Base-by-base conservation (phyloP, 2,113 vertebrate species). In the Pachypanchax playfairii region DNA sequence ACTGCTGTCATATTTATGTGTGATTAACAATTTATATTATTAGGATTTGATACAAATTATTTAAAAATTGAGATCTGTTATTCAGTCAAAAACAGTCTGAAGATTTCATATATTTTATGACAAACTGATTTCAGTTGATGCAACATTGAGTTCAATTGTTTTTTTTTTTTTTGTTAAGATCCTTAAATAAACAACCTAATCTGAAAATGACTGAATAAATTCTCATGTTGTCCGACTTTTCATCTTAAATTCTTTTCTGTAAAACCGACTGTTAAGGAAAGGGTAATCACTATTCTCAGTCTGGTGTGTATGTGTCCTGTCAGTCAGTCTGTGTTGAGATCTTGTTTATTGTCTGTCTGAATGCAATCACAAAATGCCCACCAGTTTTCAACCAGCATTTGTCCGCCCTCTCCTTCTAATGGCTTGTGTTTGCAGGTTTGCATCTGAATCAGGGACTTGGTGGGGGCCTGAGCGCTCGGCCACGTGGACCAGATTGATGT, bases 401-500 rank as follows among this genome's bases (percentile, higher is more conserved):
- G 66, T 67, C 73, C 72, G 28, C 70, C 65, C 75, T 79, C 76
- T 74, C 64, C 59, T 74, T 70, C 57, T 44, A n/a, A 41, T 31
- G 41, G 57, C 48, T 61, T 59, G 69, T 25, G 83, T 85, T 88
- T 84, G 77, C 81, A 86, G 82, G 87, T 84, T 88, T 85, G 85
- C 86, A 86, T 85, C 74, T 85, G 80, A 84, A 85, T 77, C 77
- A 84, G 55, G 48, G 41, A 62, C 60, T 58, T 59, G 73, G 66
- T 48, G 56, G 79, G 70, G 82, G 73, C 60, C 60, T 31, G 44
- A 74, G 73, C 65, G 67, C 73, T 74, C 28, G 70, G 90, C 90
- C 90, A 90, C 85, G 89, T 93, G 90, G 92, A 89, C 86, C 92
- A 91, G 94, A 93, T 96, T 93, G 94, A 94, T 94, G 94, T 94